Base-by-base conservation (phyloP, 2,113 vertebrate species). In the Leptosomus discolor region DNA sequence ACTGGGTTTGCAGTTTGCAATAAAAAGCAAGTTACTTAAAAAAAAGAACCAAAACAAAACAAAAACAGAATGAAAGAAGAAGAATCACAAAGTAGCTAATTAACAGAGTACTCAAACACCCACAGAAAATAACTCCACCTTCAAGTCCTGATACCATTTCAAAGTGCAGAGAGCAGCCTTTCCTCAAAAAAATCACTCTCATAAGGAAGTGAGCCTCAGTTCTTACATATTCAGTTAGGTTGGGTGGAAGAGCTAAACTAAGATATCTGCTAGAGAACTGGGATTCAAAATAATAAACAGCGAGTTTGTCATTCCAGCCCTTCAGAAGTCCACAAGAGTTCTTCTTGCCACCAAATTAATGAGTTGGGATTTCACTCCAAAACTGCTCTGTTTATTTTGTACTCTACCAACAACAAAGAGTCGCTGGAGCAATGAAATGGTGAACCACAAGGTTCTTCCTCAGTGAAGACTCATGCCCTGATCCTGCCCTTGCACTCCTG, bases 161-260 rank as follows among this genome's bases (percentile, higher is more conserved):
- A 71, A 97, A 98, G 94, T 95, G 93, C 94, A 97, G 83, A 97
- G 15, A 93, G 36, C 92, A 76, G 63, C 15, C 24, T 57, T 88
- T 71, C 56, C 76, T 43, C 2, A 1, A 58, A 73, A 87, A 76
- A 90, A 76, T 5, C n/a, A 76, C 46, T 48, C 65, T 76, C 2
- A 3, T 36, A n/a, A 79, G 60, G 58, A 78, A 78, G 54, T 4
- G 16, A 69, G 29, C 32, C 69, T 90, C 45, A 57, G 34, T 53
- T 73, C 78, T 63, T 64, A 53, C 30, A 18, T 3, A 43, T 36
- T 85, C 15, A 54, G 68, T 27, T 57, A 50, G 67, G 41, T 13
- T 82, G 27, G 30, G 85, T 30, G 54, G 58, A 92, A 91, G 30
- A 58, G 15, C 63, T 94, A 45, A 85, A 73, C 64, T 91, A 54